A percentile compares a stretch with the other conserved stretches of the same genome.
Evolutionary conservation across 2,113 vertebrate species (phyloP).

Genomic region (Triplophysa tibetana): DNA sequence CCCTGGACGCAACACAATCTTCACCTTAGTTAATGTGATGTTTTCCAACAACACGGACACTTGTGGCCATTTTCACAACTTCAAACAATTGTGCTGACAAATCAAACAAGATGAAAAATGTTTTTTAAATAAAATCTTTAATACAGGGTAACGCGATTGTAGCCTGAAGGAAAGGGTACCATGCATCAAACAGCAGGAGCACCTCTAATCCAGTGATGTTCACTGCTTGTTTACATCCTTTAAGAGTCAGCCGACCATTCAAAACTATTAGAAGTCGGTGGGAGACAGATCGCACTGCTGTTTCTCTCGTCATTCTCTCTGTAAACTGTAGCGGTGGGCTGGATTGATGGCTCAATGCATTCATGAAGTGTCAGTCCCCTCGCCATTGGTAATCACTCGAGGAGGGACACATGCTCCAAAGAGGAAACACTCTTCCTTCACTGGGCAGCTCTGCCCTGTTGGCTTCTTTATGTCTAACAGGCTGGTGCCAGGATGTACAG

Average conservation of each 20-base stretch:
- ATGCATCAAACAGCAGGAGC: conserved; percentile 33
- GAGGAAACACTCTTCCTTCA: conserved; percentile 51
- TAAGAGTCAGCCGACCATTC: conserved; percentile 24
- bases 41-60: conserved; percentile 6
- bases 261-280: conserved; percentile 32
- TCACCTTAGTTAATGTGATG: conserved; percentile 33
- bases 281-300: conserved; percentile 3
- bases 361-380: conserved; percentile 68
- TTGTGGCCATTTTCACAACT: background rate
- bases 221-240: conserved; percentile 41
- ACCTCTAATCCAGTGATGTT: conserved; percentile 37
- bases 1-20: conserved; percentile 26
- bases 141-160: background rate
- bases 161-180: background rate
- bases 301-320: conserved; percentile 55
- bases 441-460: conserved; percentile 39
- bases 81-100: conserved; percentile 25
- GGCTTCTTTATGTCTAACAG: conserved; percentile 46
- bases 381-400: conserved; percentile 45
- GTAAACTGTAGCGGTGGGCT: conserved; percentile 60
- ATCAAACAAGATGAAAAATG: background rate
- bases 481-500: conserved; percentile 65
- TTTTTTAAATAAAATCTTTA: background rate
- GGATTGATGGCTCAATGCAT: conserved; percentile 65
- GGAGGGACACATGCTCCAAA: conserved; percentile 54